Conservation (phyloP, 2,888 invertebrate genomes). For the Oligia latruncula region DNA sequence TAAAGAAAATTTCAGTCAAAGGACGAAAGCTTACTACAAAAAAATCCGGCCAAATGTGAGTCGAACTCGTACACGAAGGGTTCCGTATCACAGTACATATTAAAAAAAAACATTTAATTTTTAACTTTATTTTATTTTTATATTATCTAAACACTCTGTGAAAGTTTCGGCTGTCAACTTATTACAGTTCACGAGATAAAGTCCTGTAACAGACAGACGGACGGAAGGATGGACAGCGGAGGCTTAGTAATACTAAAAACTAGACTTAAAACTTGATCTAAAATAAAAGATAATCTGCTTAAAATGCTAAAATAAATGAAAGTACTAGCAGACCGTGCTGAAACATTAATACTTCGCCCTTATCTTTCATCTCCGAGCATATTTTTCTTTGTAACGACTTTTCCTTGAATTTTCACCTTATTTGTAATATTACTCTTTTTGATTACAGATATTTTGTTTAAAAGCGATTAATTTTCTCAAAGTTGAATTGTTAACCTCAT, state of each 20-base stretch:
- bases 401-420: conserved; percentile 53
- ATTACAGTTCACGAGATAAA: background rate
- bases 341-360: conserved; percentile 22
- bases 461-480: conserved; percentile 47
- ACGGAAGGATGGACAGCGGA: background rate
- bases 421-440: conserved; percentile 62
- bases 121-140: background rate
- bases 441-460: conserved; percentile 52
- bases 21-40: background rate
- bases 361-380: conserved; percentile 47
- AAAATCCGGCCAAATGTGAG: background rate
- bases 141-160: background rate
- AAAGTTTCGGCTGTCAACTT: background rate
- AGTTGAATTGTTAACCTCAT: conserved; percentile 51
- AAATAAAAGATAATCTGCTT: background rate
- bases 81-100: background rate
- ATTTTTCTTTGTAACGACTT: conserved; percentile 56
- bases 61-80: background rate
- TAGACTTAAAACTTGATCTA: background rate
- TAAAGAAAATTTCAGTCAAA: background rate
- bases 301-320: conserved; percentile 10
- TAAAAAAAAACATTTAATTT: background rate
- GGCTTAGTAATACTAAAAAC: background rate
- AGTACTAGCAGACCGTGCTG: background rate
- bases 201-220: background rate